Percentiles rank a stretch among this genome's conserved stretches.
phyloP scores from a whole-genome alignment of 2,113 vertebrate species.

The Oceanodroma tethys region DNA sequence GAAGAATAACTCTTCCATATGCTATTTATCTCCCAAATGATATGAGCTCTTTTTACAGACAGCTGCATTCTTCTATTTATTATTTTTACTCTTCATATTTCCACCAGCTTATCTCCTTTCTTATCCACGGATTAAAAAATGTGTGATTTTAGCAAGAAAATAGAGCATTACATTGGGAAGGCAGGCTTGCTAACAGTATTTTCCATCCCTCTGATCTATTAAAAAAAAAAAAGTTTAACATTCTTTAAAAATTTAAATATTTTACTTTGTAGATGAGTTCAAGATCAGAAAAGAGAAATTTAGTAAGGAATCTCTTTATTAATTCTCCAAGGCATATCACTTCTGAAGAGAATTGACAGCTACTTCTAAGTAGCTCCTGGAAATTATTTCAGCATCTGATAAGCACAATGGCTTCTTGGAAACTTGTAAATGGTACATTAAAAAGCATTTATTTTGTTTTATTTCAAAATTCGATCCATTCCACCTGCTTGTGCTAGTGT shows the following conservation, averaged over 20 bases:
- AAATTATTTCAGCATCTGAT: constrained; percentile 16
- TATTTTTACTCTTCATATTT: not conserved
- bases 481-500: not conserved
- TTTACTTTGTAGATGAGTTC: constrained; percentile 4
- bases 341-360: constrained; percentile 12
- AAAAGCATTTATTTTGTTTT: constrained; percentile 28
- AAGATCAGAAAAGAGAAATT: not conserved
- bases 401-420: constrained; percentile 1
- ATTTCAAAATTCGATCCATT: not conserved
- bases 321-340: not conserved
- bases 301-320: not conserved
- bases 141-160: not conserved
- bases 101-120: not conserved
- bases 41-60: not conserved
- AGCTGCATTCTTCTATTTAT: not conserved
- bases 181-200: not conserved
- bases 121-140: not conserved
- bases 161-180: not conserved
- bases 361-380: constrained; percentile 33
- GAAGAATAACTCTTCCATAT: not conserved
- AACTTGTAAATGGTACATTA: constrained; percentile 5
- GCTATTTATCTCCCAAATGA: not conserved
- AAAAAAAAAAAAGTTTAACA: not conserved
- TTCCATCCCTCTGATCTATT: not conserved
- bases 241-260: not conserved